Base-by-base conservation (phyloP, 1,140 invertebrate genomes). In the Polyergus mexicanus region DNA sequence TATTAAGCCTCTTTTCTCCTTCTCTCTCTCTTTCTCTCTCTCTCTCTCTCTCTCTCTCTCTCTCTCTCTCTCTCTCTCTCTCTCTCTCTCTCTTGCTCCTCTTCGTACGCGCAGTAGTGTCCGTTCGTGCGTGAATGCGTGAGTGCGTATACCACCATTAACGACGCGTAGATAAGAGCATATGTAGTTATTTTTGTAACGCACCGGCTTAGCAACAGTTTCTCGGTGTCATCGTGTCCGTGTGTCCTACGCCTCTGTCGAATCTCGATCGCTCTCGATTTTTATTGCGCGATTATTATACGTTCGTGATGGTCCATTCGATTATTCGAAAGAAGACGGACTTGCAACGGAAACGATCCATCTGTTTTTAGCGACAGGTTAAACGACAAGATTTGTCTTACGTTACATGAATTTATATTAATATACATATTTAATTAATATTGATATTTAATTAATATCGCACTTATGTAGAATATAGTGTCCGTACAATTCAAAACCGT, bases 141-240 rank as follows among this genome's bases (percentile, higher is more conserved):
- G 88, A 77, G 62, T 89, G 54, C 69, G 86, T 84, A 81, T 65
- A 75, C 81, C 86, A 84, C 83, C 77, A 86, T 65, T 77, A 84
- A 85, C 72, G 62, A 84, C 89, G 25, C 35, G 56, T 63, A 89
- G 91, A 92, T 92, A 92, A 92, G 81, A 78, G 56, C 83, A 65
- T 51, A 51, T 75, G 32, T 74, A 68, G 90, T 90, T 92, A 92
- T 92, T 92, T 91, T 92, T 92, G 86, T 91, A 92, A 88, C 86
- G 47, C 76, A 92, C 86, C 71, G 84, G 90, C 85, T 91, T 91
- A 92, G 92, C 91, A 92, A 91, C 91, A 91, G 92, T 91, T 89
- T 83, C 76, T 83, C 63, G 47, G 75, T 90, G 74, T 89, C 86
- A 63, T 88, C 65, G 54, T 28, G 38, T 51, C 38, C 38, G 16